These are phyloP conservation scores for Phoxinus phoxinus DNA, from an alignment of 2,113 vertebrate species.

Conservation along the genomic window DNA sequence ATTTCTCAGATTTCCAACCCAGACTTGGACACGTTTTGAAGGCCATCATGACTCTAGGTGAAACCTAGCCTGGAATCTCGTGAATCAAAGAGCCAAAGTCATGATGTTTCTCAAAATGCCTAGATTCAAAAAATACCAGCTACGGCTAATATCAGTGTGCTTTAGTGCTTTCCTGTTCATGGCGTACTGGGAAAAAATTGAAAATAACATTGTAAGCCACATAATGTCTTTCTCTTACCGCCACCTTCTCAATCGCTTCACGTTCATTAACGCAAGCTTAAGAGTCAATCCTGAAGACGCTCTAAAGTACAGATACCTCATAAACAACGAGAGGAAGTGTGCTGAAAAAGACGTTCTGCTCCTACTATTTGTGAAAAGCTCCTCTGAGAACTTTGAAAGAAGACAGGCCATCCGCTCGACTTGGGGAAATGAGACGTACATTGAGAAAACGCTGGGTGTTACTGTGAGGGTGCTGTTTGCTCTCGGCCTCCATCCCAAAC, in stretches of 20 bases:
- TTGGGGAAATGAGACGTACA: constrained; percentile 90
- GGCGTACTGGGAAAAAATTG: constrained; percentile 84
- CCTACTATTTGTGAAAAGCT: constrained; percentile 88
- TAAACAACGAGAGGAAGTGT: constrained; percentile 88
- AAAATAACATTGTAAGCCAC: constrained; percentile 78
- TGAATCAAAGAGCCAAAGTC: constrained; percentile 56
- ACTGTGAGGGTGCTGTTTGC: constrained; percentile 90
- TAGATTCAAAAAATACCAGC: constrained; percentile 82
- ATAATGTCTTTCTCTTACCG: constrained; percentile 90
- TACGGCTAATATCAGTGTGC: constrained; percentile 82
- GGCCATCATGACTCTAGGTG: constrained; percentile 34
- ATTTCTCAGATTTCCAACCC: constrained; percentile 64
- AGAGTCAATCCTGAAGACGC: constrained; percentile 78
- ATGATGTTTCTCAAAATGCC: constrained; percentile 84
- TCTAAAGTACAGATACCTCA: constrained; percentile 78
- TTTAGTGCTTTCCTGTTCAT: constrained; percentile 84
- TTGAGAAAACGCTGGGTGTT: constrained; percentile 75
- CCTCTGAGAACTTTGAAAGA: constrained; percentile 82
- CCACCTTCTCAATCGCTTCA: constrained; percentile 86
- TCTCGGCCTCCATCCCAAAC: constrained; percentile 74
- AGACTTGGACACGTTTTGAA: constrained; percentile 48
- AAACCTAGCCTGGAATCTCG: constrained; percentile 24
- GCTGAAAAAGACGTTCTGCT: constrained; percentile 82
- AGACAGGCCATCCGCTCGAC: constrained; percentile 87
- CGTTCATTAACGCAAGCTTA: constrained; percentile 84